A percentile compares a stretch with the other conserved stretches of the same genome.
These are phyloP conservation scores for Leuciscus waleckii DNA, from an alignment of 2,797 vertebrate species.

Conservation along the genomic window DNA sequence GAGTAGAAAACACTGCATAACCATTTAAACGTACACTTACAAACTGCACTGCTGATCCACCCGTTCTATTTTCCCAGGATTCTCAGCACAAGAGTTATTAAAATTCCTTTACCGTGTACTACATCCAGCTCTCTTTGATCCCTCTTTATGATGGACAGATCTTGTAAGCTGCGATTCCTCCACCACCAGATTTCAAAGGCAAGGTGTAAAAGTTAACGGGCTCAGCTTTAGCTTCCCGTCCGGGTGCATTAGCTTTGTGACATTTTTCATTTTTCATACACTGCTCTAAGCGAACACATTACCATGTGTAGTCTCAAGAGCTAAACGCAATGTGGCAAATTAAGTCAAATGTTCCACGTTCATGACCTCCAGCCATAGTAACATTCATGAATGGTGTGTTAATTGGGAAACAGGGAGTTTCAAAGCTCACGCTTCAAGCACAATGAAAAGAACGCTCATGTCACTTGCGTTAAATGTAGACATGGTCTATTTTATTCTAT, in stretches of 20 bases:
- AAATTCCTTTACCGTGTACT: constrained; percentile 1
- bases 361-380: constrained; percentile 26
- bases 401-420: constrained; percentile 22
- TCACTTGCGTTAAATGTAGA: not conserved
- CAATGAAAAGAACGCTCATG: not conserved
- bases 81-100: not conserved
- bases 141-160: constrained; percentile 44
- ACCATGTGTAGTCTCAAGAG: constrained; percentile 27
- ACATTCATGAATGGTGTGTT: not conserved
- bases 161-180: constrained; percentile 47
- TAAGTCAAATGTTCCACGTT: constrained; percentile 40
- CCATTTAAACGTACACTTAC: constrained; percentile 2
- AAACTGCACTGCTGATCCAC: constrained; percentile 12
- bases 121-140: constrained; percentile 40
- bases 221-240: constrained; percentile 40
- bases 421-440: constrained; percentile 8
- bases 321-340: constrained; percentile 44
- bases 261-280: constrained; percentile 55
- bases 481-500: not conserved
- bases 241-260: constrained; percentile 55
- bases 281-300: not conserved
- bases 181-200: constrained; percentile 53
- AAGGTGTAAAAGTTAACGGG: constrained; percentile 56
- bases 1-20: constrained; percentile 14
- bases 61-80: not conserved